Evolutionary conservation across 2,113 vertebrate genomes (phyloP).

Genomic region (Leptodactylus fuscus): DNA sequence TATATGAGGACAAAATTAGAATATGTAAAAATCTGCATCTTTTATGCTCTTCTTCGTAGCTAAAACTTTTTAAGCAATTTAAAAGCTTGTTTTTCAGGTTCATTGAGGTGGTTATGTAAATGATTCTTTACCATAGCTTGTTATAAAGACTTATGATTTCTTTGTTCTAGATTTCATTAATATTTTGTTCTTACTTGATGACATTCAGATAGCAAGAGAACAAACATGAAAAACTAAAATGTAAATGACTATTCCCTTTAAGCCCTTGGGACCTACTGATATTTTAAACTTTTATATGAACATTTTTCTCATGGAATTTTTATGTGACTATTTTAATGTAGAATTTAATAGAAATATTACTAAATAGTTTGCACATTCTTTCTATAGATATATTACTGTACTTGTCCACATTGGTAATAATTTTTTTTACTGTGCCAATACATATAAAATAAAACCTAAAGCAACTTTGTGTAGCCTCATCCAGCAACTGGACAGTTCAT

Average conservation of each 20-base stretch:
- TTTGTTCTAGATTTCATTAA: slow-evolving; percentile 38
- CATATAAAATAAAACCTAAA: too few relatives aligned
- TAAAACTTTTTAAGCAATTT: slow-evolving; percentile 17
- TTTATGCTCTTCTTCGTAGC: neutral
- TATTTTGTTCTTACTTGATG: slow-evolving; percentile 13
- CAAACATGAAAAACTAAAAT: slow-evolving; percentile 32
- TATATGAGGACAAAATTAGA: neutral
- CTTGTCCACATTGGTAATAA: too few relatives aligned
- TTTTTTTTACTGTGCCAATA: too few relatives aligned
- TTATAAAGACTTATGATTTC: slow-evolving; percentile 35
- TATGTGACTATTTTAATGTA: neutral
- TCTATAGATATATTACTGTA: too few relatives aligned
- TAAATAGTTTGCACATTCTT: neutral
- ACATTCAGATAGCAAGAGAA: slow-evolving; percentile 24
- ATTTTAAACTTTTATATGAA: slow-evolving; percentile 10
- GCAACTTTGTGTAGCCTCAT: too few relatives aligned
- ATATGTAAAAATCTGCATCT: neutral
- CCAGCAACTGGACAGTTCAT: too few relatives aligned
- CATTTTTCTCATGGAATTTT: neutral
- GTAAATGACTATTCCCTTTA: slow-evolving; percentile 25
- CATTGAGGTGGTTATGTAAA: slow-evolving; percentile 22
- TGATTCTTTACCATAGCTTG: slow-evolving; percentile 25
- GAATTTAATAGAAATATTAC: neutral
- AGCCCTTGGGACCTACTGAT: neutral
- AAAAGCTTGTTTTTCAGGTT: neutral